Base-by-base conservation (phyloP, 2,797 vertebrate species). In the Tragelaphus eurycerus region DNA sequence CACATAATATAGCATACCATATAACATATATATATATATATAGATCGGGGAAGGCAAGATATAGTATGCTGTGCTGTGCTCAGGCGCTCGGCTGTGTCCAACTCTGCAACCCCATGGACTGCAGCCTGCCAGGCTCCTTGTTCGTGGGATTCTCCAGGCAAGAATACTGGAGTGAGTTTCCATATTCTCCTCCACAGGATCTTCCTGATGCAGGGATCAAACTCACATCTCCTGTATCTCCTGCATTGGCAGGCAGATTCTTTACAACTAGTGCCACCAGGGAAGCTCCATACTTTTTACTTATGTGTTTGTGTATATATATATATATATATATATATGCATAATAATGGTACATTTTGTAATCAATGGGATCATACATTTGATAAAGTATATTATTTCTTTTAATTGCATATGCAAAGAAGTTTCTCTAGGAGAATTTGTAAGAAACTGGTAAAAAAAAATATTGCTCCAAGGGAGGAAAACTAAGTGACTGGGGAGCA, bases 371-470 rank as follows among this genome's bases (percentile, higher is more conserved):
- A 79, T 62, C 23, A 2, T 71, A 34, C 4, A 3, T 84, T 96
- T 93, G 71, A 38, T 79, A 76, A 93, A 92, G 82, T 55, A 38
- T 43, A 54, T 52, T 93, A 81, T 67, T 86, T 93, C 31, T 82
- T 67, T 89, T 90, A 27, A 64, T 84, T 79, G 52, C 27, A 31
- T 46, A 78, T 60, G 10, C 27, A 82, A 76, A 67, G 16, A 23
- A 89, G 64, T 93, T 85, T 90, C 54, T 88, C 76, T 88, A 55
- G 43, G 38, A 96, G 52, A 38, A 83, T 79, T 88, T 62, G 79
- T 31, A 96, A 91, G 46, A 88, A 93, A 54, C 8, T 57, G 16
- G 38, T 79, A 62, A 82, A 82, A 95, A 95, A 93, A 78, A 90
- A 57, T 34, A 84, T 60, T 86, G 57, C 14, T 83, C 27, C 48